These are phyloP conservation scores for Idris sp. DNA, from an alignment of 1,140 invertebrate genomes.

Conservation along the genomic window DNA sequence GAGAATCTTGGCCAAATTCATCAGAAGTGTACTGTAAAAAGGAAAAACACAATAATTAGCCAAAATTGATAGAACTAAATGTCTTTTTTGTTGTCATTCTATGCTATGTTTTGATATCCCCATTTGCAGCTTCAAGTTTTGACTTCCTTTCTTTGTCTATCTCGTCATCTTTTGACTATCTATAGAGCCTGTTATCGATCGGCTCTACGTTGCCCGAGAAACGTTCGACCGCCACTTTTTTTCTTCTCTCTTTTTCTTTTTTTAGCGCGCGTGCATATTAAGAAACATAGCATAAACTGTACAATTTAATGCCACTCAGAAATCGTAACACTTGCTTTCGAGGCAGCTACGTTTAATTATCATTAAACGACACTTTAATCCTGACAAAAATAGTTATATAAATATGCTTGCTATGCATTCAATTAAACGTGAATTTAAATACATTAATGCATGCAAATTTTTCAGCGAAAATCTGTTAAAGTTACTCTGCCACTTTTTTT, in stretches of 20 bases:
- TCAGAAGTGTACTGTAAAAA: slow-evolving; percentile 89
- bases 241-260: slow-evolving; percentile 23
- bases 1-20: slow-evolving; percentile 92
- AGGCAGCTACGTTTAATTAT: no score
- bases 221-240: slow-evolving; percentile 37
- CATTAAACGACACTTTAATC: no score
- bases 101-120: no score
- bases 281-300: slow-evolving; percentile 22
- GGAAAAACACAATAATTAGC: slow-evolving; percentile 50
- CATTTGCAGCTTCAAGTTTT: slow-evolving; percentile 1
- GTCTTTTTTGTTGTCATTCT: slow-evolving; percentile 1
- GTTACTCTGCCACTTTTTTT: no score
- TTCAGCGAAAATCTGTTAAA: no score
- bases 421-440: no score
- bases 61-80: no score
- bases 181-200: slow-evolving; percentile 40
- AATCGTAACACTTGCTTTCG: slow-evolving; percentile 5
- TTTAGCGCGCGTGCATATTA: slow-evolving; percentile 24
- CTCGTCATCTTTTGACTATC: slow-evolving; percentile 33
- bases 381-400: no score
- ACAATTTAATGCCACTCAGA: slow-evolving; percentile 20
- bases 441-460: no score
- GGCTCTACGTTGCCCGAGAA: slow-evolving; percentile 43
- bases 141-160: slow-evolving; percentile 8
- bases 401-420: no score